Percentiles rank a stretch among this genome's conserved stretches.
These are phyloP conservation scores for Microcebus tavaratra DNA, from an alignment of 2,113 vertebrate species.

Conservation along the genomic window DNA sequence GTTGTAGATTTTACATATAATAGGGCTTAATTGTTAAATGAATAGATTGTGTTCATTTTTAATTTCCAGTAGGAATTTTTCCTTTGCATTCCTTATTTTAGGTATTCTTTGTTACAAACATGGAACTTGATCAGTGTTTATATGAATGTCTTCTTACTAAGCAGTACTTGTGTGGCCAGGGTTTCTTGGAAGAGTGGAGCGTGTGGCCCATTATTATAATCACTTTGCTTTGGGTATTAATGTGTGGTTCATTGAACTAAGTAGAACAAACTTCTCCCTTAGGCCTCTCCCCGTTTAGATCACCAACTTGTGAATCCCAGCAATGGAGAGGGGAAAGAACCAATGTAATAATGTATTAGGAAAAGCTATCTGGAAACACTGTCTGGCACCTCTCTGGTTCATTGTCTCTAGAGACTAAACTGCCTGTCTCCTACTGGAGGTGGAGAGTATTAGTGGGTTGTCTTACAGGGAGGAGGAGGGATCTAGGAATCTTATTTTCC, in stretches of 20 bases:
- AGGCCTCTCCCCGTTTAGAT: neutral
- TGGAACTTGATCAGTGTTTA: neutral
- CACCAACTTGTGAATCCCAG: neutral
- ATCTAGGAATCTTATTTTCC: neutral
- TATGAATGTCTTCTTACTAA: neutral
- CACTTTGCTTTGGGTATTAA: neutral
- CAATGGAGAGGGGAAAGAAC: neutral
- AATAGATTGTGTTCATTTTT: conserved; percentile 16
- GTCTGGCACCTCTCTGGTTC: neutral
- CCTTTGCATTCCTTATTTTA: neutral
- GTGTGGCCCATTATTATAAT: neutral
- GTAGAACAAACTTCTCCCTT: neutral
- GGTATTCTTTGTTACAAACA: conserved; percentile 15
- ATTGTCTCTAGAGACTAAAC: neutral
- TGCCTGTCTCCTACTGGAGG: neutral
- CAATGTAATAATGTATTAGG: neutral
- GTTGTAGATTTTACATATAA: neutral
- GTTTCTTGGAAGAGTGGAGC: conserved; percentile 17
- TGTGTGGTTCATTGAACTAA: conserved; percentile 27
- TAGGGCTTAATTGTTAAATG: neutral
- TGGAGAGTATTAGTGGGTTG: neutral
- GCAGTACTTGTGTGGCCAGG: neutral
- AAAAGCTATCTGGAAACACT: neutral
- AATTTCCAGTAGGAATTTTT: neutral
- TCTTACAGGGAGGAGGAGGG: neutral